phyloP scores from a whole-genome alignment of 2,797 vertebrate species.

The Craterocephalus amniculus region DNA sequence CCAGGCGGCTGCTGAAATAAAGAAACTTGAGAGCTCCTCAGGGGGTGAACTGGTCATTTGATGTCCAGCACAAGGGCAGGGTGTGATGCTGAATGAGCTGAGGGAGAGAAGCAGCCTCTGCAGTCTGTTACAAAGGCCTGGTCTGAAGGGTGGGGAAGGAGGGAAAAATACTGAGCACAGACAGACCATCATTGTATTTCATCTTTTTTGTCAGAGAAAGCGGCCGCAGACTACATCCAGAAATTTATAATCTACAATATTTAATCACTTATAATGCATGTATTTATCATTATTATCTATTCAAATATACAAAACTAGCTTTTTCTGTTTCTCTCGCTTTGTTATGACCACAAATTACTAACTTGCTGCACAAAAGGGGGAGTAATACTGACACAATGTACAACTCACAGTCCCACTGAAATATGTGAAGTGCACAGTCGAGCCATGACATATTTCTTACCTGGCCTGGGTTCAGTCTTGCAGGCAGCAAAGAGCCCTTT shows the following conservation, averaged over 20 bases:
- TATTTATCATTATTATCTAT: conserved; percentile 2
- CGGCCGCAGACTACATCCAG: conserved; percentile 26
- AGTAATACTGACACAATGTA: conserved; percentile 45
- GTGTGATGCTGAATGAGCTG: conserved; percentile 84
- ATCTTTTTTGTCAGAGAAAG: conserved; percentile 63
- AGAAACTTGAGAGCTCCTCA: conserved; percentile 95
- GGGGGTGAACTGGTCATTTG: conserved; percentile 97
- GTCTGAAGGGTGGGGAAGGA: conserved; percentile 68
- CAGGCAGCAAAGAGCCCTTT: conserved; percentile 82
- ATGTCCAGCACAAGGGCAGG: conserved; percentile 92
- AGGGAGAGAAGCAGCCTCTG: conserved; percentile 82
- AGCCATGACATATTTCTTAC: conserved; percentile 66
- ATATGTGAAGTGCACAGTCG: conserved; percentile 64
- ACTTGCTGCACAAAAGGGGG: conserved; percentile 24
- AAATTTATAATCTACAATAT: conserved; percentile 1
- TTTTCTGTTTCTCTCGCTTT: neutral
- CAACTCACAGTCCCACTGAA: conserved; percentile 65
- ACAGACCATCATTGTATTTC: conserved; percentile 65
- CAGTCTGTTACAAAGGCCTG: conserved; percentile 83
- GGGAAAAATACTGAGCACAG: conserved; percentile 61
- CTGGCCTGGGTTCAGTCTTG: conserved; percentile 68
- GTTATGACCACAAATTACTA: conserved; percentile 8
- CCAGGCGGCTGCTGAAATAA: conserved; percentile 92
- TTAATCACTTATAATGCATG: neutral
- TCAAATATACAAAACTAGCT: conserved; percentile 7